Evolutionary conservation across 2,113 vertebrate genomes (phyloP), one percentile per base, ranked within the genome.

Genomic region (Axis porcinus): DNA sequence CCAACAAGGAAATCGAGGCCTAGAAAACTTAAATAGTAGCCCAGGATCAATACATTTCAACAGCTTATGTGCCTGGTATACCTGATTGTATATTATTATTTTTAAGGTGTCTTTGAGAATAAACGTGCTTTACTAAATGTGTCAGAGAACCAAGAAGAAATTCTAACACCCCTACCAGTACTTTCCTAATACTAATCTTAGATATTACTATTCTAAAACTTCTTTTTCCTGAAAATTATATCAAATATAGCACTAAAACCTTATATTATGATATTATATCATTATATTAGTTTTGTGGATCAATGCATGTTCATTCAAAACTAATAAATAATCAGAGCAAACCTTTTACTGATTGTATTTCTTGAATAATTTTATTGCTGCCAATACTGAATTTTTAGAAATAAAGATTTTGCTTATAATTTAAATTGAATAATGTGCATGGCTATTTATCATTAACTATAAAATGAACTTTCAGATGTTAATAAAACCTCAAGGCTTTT

Each of bases 391-490:
- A 47, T 62, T 93, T 94, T 94, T 55, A 78, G 47, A 87, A 95
- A 93, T 74, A 6, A 90, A 33, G 5, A 62, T 62, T 94, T 97
- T 79, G 4, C 2, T 92, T 93, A 47, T 4, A 78, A 55, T 62
- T 58, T 8, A 78, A 25, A 52, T 23, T 84, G 58, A 89, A 85
- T 0, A 76, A 47, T 79, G 28, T 83, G 64, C 9, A 54, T 86
- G 16, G 43, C 21, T 54, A 76, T 79, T 88, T 1, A 76, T 76
- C 2, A 58, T 89, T 23, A 58, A 84, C 15, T 64, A 33, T 33
- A 62, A 86, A 92, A 14, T 91, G 30, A 89, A 86, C 94, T 91
- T 95, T 97, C 96, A 86, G 17, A 15, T 91, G 76, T 57, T 81
- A 40, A 45, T 74, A 81, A 89, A 64, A 6, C 2, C 6, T 78